These are phyloP conservation scores for Thalassophryne amazonica DNA, from an alignment of 2,797 vertebrate species.

Conservation along the genomic window DNA sequence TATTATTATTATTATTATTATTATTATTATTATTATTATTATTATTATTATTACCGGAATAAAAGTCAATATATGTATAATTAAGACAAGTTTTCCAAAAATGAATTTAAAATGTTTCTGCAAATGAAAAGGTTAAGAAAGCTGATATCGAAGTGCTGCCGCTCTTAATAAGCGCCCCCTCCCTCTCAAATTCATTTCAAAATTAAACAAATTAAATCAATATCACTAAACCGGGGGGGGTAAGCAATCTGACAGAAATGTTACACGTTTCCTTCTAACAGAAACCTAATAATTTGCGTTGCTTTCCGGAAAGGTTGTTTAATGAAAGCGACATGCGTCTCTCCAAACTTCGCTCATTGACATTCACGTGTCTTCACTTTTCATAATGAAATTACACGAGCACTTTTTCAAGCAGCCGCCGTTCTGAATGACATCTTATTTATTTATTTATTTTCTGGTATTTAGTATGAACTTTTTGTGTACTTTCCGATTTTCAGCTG, in stretches of 20 bases:
- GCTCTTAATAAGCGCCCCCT: conserved; percentile 57
- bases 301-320: conserved; percentile 20
- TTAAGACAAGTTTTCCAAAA: conserved; percentile 22
- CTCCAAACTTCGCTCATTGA: conserved; percentile 19
- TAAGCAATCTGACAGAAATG: conserved; percentile 66
- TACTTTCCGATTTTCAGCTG: too few relatives aligned
- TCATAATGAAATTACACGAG: background rate
- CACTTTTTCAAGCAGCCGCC: too few relatives aligned
- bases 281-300: conserved; percentile 28
- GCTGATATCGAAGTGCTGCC: conserved; percentile 31
- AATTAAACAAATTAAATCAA: conserved; percentile 74
- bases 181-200: conserved; percentile 37
- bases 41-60: too few relatives aligned
- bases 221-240: conserved; percentile 51
- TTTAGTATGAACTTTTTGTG: too few relatives aligned
- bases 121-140: conserved; percentile 62
- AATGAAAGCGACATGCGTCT: conserved; percentile 24
- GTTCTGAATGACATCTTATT: too few relatives aligned
- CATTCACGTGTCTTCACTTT: conserved; percentile 17
- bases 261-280: conserved; percentile 59
- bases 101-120: conserved; percentile 30
- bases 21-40: too few relatives aligned
- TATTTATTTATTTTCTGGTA: too few relatives aligned
- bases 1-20: too few relatives aligned
- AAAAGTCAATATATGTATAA: conserved; percentile 8